phyloP scores from a whole-genome alignment of 2,113 vertebrate genomes.

The Lophura nycthemera region DNA sequence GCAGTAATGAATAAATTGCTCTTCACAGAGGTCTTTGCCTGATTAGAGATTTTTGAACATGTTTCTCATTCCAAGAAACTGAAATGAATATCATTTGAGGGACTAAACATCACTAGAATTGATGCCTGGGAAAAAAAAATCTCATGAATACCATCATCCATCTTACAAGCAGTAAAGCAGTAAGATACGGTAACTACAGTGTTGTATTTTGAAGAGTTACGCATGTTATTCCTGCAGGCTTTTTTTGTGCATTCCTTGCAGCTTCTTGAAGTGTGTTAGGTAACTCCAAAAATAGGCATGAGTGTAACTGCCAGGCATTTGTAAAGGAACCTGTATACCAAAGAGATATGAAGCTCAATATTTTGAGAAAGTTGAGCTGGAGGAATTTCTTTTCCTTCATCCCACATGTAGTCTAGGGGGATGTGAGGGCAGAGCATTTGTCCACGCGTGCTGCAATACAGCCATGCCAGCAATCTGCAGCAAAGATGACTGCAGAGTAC shows the following conservation, averaged over 20 bases:
- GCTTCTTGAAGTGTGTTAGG: constrained; percentile 17
- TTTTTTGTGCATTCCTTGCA: not conserved
- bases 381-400: not conserved
- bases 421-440: fast-evolving
- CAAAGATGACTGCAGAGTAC: not conserved
- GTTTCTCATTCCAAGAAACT: not conserved
- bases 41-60: too few relatives aligned
- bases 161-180: not conserved
- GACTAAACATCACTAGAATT: not conserved
- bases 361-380: not conserved
- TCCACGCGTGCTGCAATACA: fast-evolving
- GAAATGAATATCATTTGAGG: not conserved
- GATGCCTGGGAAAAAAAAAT: not conserved
- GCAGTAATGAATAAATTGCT: too few relatives aligned
- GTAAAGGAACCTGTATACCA: not conserved
- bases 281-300: constrained; percentile 15
- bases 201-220: not conserved
- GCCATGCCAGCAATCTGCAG: not conserved
- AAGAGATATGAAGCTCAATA: not conserved
- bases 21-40: too few relatives aligned
- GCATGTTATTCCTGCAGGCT: not conserved
- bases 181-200: not conserved
- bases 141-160: not conserved
- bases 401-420: fast-evolving
- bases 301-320: constrained; percentile 4